Base-by-base conservation (phyloP, 2,113 vertebrate genomes). In the Trematocara stigmaticum region DNA sequence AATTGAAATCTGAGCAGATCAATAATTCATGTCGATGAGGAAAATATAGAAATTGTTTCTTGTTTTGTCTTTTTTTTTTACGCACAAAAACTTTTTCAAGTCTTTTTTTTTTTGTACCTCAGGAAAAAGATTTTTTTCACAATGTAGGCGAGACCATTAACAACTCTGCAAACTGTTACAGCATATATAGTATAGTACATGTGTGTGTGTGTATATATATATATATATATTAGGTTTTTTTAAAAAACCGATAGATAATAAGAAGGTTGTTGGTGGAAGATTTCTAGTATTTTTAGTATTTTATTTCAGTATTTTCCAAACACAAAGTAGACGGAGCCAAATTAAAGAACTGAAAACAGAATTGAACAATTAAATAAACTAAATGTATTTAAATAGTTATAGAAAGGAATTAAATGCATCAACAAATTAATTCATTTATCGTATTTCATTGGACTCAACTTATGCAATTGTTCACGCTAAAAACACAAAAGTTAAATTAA, bases 191-290 rank as follows among this genome's bases (percentile, higher is more conserved):
- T 13, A 7, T 55, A 4, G 10, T 55, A 20, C 2, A 23, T 23
- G 3, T 23, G 9, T n/a, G 7, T 34, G 35, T 35, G 2, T 34
- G 6, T 6, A 23, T 23, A 23, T 23, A 23, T 29, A 29, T 29
- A 31, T 35, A 2, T n/a, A 0, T 20, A 0, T 23, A 0, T 11
- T 18, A 51, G 4, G 3, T 51, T 4, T 35, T 38, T 45, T 45
- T 0, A 0, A 20, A 52, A n/a, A n/a, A 5, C n/a, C 5, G n/a
- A 11, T 23, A 23, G 5, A 53, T 53, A 53, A 23, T 23, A 23
- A 0, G 10, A 53, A 53, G n/a, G 52, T 8, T 57, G 55, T 29
- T 0, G 1, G 8, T 31, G 11, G 7, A 31, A 57, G 56, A 31
- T 26, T 59, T 31, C 2, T 57, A 18, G 23, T 13, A 23, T 55